Evolutionary conservation across 1,140 invertebrate genomes (phyloP).

Genomic region (Lerema accius): DNA sequence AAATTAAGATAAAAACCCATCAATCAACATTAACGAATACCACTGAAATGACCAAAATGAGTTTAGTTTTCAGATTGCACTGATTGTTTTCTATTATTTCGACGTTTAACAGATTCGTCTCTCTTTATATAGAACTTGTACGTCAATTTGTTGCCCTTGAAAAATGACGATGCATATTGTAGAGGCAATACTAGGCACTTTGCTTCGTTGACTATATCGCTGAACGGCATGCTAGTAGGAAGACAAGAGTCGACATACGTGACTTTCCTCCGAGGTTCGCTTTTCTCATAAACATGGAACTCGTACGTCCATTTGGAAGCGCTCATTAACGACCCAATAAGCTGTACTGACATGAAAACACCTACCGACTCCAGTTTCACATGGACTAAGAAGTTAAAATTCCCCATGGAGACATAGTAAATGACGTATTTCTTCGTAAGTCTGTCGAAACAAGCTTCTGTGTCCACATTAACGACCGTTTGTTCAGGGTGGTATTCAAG

Average conservation of each 20-base stretch:
- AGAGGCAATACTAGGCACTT: slow-evolving; percentile 42
- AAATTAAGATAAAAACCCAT: too few relatives aligned
- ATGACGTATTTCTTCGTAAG: slow-evolving; percentile 30
- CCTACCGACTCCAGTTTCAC: slow-evolving; percentile 38
- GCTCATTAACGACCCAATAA: slow-evolving; percentile 46
- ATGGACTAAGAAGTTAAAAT: slow-evolving; percentile 54
- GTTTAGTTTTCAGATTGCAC: too few relatives aligned
- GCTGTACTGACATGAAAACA: slow-evolving; percentile 47
- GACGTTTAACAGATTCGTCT: neutral
- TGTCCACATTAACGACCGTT: slow-evolving; percentile 39
- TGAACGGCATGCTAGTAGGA: slow-evolving; percentile 22
- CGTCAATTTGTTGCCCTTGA: slow-evolving; percentile 38
- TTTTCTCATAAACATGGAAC: slow-evolving; percentile 58
- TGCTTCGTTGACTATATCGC: slow-evolving; percentile 35
- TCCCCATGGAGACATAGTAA: slow-evolving; percentile 41
- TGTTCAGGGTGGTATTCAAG: slow-evolving; percentile 44
- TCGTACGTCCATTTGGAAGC: slow-evolving; percentile 62
- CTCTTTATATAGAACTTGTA: slow-evolving; percentile 58
- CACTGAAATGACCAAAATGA: too few relatives aligned
- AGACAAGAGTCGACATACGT: slow-evolving; percentile 42
- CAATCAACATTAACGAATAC: too few relatives aligned
- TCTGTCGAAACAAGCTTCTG: slow-evolving; percentile 42
- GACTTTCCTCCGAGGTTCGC: slow-evolving; percentile 47
- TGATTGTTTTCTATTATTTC: neutral
- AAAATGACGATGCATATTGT: slow-evolving; percentile 46